phyloP scores from a whole-genome alignment of 1,140 invertebrate genomes.

The Colletes gigas region DNA sequence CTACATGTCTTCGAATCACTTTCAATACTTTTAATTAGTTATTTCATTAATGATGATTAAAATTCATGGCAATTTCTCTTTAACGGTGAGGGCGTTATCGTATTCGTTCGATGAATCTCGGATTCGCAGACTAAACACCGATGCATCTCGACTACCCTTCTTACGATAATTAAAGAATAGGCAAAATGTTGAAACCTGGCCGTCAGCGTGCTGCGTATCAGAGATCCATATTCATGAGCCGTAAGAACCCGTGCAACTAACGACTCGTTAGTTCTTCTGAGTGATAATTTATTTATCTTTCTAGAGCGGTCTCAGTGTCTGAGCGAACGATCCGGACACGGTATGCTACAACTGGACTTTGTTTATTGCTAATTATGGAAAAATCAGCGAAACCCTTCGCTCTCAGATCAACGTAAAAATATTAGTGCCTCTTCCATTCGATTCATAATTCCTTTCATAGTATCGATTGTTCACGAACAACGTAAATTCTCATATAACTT shows the following conservation, averaged over 20 bases:
- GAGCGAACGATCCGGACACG: constrained; percentile 66
- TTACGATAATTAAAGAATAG: constrained; percentile 57
- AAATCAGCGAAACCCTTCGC: constrained; percentile 66
- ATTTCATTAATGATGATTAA: not conserved
- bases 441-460: not conserved
- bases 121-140: constrained; percentile 11
- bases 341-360: constrained; percentile 48
- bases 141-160: constrained; percentile 15
- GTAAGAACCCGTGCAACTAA: constrained; percentile 67
- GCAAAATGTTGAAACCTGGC: constrained; percentile 60
- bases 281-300: constrained; percentile 76
- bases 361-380: constrained; percentile 74
- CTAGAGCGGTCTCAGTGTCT: constrained; percentile 69
- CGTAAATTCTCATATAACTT: too few relatives aligned
- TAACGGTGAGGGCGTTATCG: not conserved
- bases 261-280: constrained; percentile 69
- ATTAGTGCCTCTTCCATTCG: constrained; percentile 38
- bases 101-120: constrained; percentile 16
- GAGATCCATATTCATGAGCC: constrained; percentile 69
- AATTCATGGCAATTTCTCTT: constrained; percentile 5
- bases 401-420: constrained; percentile 60
- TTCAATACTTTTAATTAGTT: constrained; percentile 8
- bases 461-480: too few relatives aligned
- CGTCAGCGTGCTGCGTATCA: constrained; percentile 29
- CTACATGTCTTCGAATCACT: not conserved